Conservation (phyloP, 2,797 vertebrate species). For the Micrastur ruficollis region DNA sequence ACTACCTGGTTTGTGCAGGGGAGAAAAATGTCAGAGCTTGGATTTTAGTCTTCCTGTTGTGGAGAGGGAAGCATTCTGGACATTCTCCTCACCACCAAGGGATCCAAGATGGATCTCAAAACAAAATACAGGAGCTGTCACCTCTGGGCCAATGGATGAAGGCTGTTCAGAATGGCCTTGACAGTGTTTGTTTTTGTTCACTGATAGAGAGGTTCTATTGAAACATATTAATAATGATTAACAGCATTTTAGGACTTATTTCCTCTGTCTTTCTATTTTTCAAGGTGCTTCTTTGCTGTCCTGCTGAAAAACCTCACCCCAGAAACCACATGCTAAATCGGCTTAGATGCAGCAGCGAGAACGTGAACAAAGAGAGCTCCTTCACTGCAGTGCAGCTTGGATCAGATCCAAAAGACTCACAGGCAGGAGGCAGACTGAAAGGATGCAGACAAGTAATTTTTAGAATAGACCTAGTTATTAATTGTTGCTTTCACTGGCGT, state of each 20-base stretch:
- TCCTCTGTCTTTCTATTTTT: neutral
- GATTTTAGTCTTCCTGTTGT: neutral
- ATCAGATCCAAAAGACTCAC: neutral
- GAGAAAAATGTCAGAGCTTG: neutral
- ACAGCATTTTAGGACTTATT: neutral
- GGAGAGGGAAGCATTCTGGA: neutral
- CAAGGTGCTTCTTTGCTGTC: neutral
- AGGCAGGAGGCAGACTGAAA: neutral
- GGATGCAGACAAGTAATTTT: slow-evolving; percentile 12
- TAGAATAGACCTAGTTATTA: neutral
- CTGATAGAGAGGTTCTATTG: neutral
- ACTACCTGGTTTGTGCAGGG: neutral
- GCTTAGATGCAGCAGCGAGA: neutral
- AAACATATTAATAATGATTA: neutral
- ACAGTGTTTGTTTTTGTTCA: neutral
- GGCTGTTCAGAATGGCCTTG: neutral
- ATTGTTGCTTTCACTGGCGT: neutral
- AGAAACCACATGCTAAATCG: neutral
- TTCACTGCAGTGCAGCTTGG: slow-evolving; percentile 59
- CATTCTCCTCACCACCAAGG: neutral
- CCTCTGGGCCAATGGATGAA: neutral
- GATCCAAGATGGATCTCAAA: neutral
- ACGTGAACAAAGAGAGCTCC: slow-evolving; percentile 36
- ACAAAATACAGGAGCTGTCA: neutral
- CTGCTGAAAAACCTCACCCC: neutral